Conservation (phyloP, 2,113 vertebrate species). For the Macquaria australasica region DNA sequence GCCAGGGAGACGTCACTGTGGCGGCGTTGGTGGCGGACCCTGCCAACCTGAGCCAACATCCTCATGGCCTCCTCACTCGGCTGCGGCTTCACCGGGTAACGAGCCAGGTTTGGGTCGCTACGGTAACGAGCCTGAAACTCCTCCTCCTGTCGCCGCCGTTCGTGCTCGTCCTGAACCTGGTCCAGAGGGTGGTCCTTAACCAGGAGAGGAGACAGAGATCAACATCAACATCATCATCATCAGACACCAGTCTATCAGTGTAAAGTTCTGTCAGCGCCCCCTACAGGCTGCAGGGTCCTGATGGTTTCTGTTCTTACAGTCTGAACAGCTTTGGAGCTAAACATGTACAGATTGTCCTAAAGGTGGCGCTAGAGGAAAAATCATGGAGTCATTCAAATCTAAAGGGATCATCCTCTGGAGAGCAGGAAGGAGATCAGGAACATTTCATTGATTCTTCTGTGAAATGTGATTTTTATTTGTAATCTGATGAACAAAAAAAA, state of each 20-base stretch:
- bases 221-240: neutral
- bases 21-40: conserved; percentile 92
- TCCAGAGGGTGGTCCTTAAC: conserved; percentile 61
- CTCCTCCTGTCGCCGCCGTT: conserved; percentile 88
- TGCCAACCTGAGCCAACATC: conserved; percentile 93
- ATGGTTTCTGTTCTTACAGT: too few relatives aligned
- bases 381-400: too few relatives aligned
- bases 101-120: conserved; percentile 96
- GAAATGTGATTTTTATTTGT: too few relatives aligned
- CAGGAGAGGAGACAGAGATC: neutral
- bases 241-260: neutral
- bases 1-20: conserved; percentile 91
- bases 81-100: conserved; percentile 93
- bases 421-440: too few relatives aligned
- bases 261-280: too few relatives aligned
- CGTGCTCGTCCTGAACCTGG: conserved; percentile 74
- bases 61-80: conserved; percentile 96
- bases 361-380: too few relatives aligned
- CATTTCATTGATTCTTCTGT: too few relatives aligned
- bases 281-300: too few relatives aligned
- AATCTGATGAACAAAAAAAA: too few relatives aligned
- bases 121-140: conserved; percentile 93
- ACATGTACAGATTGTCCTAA: too few relatives aligned
- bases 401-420: too few relatives aligned
- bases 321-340: too few relatives aligned